Conservation (phyloP, 2,888 invertebrate species). For the Brachycybe producta region DNA sequence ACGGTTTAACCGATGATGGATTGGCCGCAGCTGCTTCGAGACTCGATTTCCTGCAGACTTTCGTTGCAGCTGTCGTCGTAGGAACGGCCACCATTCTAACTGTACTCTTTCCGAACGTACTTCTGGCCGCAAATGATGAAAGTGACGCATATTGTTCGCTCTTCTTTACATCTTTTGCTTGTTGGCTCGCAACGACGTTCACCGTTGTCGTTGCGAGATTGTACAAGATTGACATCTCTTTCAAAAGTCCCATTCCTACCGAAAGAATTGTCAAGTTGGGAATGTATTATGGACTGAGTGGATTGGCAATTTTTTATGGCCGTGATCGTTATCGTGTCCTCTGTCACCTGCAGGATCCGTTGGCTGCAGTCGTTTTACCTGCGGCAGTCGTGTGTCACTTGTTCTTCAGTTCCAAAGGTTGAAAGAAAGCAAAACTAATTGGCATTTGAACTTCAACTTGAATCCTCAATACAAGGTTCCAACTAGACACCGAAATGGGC, state of each 20-base stretch:
- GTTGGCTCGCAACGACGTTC: constrained; percentile 3
- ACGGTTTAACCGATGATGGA: no score
- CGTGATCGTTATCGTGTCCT: constrained; percentile 43
- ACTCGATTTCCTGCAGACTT: constrained; percentile 6
- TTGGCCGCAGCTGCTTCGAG: no score
- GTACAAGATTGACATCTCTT: not conserved
- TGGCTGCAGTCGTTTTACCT: constrained; percentile 26
- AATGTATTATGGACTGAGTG: constrained; percentile 37
- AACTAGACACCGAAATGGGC: no score
- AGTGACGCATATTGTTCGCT: constrained; percentile 18
- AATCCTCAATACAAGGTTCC: no score
- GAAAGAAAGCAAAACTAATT: not conserved
- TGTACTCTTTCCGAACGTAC: constrained; percentile 10
- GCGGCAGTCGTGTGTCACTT: constrained; percentile 17
- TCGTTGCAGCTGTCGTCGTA: constrained; percentile 2
- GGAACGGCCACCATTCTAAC: constrained; percentile 6
- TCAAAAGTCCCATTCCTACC: no score
- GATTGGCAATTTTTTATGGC: constrained; percentile 40
- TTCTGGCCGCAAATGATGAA: constrained; percentile 6
- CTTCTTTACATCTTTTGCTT: constrained; percentile 9
- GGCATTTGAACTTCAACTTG: constrained; percentile 1
- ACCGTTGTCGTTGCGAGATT: constrained; percentile 9
- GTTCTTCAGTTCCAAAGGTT: constrained; percentile 17
- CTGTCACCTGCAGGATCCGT: constrained; percentile 48
- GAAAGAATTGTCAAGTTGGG: constrained; percentile 34